Evolutionary conservation across 2,113 vertebrate genomes (phyloP).

Genomic region (Elgaria multicarinata): DNA sequence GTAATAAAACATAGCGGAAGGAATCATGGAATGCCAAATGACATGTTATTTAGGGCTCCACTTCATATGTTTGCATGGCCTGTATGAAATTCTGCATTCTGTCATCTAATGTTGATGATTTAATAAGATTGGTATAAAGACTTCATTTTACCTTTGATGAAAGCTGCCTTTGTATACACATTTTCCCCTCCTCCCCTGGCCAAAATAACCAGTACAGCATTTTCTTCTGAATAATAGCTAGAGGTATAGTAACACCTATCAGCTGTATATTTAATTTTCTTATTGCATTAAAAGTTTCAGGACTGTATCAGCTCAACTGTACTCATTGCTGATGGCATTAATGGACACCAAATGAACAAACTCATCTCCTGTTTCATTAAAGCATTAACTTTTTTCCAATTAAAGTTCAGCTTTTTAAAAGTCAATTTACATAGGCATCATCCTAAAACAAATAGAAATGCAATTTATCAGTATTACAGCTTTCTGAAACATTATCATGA

Average conservation of each 20-base stretch:
- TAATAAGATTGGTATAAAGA: not conserved
- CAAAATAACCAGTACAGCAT: not conserved
- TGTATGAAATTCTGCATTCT: not conserved
- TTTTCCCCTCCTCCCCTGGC: not conserved
- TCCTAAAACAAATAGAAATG: conserved; percentile 59
- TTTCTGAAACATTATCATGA: conserved; percentile 37
- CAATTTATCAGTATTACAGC: conserved; percentile 46
- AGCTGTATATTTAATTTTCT: not conserved
- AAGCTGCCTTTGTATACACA: not conserved
- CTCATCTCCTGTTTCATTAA: conserved; percentile 51
- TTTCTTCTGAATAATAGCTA: conserved; percentile 16
- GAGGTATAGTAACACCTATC: not conserved
- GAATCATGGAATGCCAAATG: not conserved
- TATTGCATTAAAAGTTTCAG: conserved; percentile 31
- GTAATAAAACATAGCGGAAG: not conserved
- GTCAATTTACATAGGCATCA: conserved; percentile 47
- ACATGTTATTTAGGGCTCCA: no score
- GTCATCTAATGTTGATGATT: not conserved
- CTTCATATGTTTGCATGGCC: not conserved
- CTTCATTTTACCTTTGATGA: not conserved
- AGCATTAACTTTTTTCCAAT: conserved; percentile 66
- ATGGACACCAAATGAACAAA: conserved; percentile 54
- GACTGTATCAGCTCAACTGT: conserved; percentile 18
- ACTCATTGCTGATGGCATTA: conserved; percentile 35
- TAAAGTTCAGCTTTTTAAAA: conserved; percentile 64